These are phyloP conservation scores for Porphyrio hochstetteri DNA, from an alignment of 2,113 vertebrate genomes.

Conservation along the genomic window DNA sequence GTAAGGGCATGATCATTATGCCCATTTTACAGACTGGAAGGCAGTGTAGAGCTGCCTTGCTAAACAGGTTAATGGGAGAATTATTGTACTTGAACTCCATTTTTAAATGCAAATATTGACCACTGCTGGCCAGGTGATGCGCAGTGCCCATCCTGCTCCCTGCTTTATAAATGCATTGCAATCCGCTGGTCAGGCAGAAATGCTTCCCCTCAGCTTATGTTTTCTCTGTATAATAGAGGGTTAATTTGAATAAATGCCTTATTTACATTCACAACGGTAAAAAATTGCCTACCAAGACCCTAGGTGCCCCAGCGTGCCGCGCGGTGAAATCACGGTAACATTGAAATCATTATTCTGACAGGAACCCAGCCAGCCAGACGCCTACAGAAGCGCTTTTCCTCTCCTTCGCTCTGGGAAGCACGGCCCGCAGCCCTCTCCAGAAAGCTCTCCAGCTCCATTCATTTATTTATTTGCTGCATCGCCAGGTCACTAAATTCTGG, in stretches of 20 bases:
- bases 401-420: slow-evolving; percentile 46
- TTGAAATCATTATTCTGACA: slow-evolving; percentile 64
- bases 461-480: slow-evolving; percentile 59
- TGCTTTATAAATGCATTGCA: neutral
- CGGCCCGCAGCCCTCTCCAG: slow-evolving; percentile 37
- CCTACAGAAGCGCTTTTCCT: slow-evolving; percentile 64
- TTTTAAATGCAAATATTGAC: neutral
- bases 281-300: slow-evolving; percentile 37
- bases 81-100: neutral
- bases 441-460: slow-evolving; percentile 54
- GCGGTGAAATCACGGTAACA: slow-evolving; percentile 36
- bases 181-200: rapidly evolving
- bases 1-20: neutral
- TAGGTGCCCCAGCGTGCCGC: slow-evolving; percentile 27
- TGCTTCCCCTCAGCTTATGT: neutral
- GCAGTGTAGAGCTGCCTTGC: rapidly evolving
- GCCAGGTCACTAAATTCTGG: slow-evolving; percentile 61
- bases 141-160: neutral
- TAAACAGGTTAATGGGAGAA: neutral
- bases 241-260: slow-evolving; percentile 45
- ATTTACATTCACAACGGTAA: slow-evolving; percentile 36
- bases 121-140: neutral
- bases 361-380: slow-evolving; percentile 65
- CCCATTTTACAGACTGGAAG: neutral
- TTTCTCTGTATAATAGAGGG: neutral